Evolutionary conservation across 2,888 invertebrate species (phyloP).

Genomic region (Pterostichus madidus): DNA sequence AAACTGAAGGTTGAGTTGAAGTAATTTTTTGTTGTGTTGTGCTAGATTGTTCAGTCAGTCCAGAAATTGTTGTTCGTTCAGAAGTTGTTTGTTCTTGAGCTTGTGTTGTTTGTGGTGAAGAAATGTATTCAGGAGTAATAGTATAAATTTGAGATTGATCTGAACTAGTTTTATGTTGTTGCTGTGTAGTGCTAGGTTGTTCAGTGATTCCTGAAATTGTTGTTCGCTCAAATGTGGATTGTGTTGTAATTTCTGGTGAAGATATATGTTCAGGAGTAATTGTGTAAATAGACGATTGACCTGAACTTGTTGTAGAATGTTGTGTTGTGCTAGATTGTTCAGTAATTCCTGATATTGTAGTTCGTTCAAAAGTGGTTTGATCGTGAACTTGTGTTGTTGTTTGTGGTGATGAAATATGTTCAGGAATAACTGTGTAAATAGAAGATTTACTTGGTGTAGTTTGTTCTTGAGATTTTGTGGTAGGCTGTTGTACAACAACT

Average conservation of each 20-base stretch:
- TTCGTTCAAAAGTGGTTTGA: neutral
- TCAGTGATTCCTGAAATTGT: neutral
- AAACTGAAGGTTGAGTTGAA: neutral
- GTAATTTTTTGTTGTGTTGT: neutral
- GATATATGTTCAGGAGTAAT: conserved; percentile 27
- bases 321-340: neutral
- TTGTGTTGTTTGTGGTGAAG: conserved; percentile 12
- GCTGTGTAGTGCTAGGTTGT: neutral
- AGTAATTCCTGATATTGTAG: neutral
- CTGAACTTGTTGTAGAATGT: neutral
- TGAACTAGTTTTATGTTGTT: neutral
- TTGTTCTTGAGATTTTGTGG: neutral
- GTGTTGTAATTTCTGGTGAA: neutral
- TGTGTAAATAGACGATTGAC: conserved; percentile 2
- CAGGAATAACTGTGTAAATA: conserved; percentile 52
- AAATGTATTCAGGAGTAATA: conserved; percentile 20
- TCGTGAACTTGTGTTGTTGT: neutral
- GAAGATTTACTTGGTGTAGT: conserved; percentile 20
- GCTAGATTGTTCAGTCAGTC: conserved; percentile 2
- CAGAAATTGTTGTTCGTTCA: conserved; percentile 34
- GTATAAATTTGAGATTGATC: conserved; percentile 7
- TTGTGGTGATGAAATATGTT: conserved; percentile 8
- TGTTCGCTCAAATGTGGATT: neutral
- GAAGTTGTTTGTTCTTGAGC: conserved; percentile 23
- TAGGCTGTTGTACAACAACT: conserved; percentile 28